Conservation (phyloP, 2,797 vertebrate species). For the Antrozous pallidus region DNA sequence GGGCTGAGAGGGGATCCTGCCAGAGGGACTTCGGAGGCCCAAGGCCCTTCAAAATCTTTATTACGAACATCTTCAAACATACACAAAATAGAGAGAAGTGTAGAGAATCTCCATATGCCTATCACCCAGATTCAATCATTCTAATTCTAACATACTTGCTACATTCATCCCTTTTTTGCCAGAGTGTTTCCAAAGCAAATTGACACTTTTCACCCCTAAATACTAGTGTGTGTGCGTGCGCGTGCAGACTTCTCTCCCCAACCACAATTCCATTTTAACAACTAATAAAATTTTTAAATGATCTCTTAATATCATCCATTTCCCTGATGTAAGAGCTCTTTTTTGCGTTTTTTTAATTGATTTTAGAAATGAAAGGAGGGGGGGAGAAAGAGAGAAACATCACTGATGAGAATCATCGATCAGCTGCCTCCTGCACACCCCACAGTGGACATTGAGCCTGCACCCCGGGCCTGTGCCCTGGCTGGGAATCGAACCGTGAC, state of each 20-base stretch:
- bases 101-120: no score
- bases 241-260: not conserved
- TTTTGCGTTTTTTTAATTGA: no score
- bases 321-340: not conserved
- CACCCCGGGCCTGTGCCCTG: no score
- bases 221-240: not conserved
- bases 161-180: not conserved
- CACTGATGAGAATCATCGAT: no score
- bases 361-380: no score
- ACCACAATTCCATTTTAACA: not conserved
- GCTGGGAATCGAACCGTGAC: no score
- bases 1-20: not conserved
- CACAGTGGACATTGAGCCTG: no score
- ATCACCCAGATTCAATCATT: not conserved
- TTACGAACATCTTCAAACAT: not conserved
- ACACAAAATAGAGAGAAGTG: no score
- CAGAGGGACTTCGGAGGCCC: not conserved
- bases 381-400: no score
- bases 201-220: not conserved
- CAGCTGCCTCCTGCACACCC: no score
- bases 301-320: not conserved
- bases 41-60: not conserved
- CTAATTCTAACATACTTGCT: not conserved
- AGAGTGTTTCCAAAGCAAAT: not conserved
- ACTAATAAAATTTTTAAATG: conserved; percentile 15